Evolutionary conservation across 2,113 vertebrate species (phyloP).

Genomic region (Halcyon senegalensis): DNA sequence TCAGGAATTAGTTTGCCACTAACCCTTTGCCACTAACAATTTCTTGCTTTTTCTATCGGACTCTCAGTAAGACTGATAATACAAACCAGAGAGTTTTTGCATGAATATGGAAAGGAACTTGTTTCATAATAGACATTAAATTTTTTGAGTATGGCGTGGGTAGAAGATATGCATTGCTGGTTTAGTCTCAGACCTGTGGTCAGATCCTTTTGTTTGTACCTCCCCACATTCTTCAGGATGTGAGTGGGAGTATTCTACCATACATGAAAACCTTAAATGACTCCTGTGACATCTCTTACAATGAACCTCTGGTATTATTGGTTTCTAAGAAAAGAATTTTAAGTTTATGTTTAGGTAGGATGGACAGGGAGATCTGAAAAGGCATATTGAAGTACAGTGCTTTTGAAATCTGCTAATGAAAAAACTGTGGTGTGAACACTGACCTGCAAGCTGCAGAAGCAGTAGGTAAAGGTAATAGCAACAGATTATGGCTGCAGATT

Average conservation of each 20-base stretch:
- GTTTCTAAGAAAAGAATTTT: conserved; percentile 17
- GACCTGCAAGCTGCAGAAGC: neutral
- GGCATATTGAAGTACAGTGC: neutral
- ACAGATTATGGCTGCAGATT: neutral
- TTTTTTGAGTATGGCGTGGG: conserved; percentile 3
- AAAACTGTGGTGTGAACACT: neutral
- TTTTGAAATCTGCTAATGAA: neutral
- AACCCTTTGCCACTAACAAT: neutral
- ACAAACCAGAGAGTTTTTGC: neutral
- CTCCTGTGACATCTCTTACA: neutral
- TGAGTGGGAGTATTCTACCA: conserved; percentile 39
- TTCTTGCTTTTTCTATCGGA: neutral
- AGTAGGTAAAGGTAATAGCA: neutral
- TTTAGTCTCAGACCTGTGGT: conserved; percentile 32
- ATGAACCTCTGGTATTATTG: neutral
- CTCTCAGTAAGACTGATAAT: neutral
- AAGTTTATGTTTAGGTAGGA: neutral
- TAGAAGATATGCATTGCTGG: neutral
- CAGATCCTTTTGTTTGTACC: conserved; percentile 42
- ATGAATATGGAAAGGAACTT: neutral
- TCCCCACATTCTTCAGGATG: conserved; percentile 44
- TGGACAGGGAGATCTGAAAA: neutral
- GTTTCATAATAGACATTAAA: neutral
- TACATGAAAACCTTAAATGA: neutral
- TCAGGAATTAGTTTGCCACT: neutral